phyloP scores from a whole-genome alignment of 1,140 invertebrate species.

The Pseudobourletiella spinata region DNA sequence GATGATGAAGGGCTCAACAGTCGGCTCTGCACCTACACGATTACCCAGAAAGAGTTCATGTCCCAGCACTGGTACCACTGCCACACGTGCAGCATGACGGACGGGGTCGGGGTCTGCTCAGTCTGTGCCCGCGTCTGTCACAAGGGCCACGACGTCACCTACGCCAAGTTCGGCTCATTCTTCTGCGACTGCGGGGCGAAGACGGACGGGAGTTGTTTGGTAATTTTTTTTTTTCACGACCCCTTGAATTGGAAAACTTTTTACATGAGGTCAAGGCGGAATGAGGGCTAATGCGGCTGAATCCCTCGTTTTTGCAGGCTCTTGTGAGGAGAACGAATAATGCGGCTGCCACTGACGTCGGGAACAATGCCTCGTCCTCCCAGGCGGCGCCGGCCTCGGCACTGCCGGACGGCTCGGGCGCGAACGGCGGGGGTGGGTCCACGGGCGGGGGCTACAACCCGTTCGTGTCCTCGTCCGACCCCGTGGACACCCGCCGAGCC shows the following conservation, averaged over 20 bases:
- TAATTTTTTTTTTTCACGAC: constrained; percentile 36
- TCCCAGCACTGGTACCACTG: constrained; percentile 66
- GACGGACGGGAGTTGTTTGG: constrained; percentile 66
- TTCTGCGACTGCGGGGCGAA: constrained; percentile 97
- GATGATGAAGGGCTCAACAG: constrained; percentile 90
- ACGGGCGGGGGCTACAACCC: not conserved
- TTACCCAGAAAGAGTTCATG: constrained; percentile 97
- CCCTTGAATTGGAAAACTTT: not conserved
- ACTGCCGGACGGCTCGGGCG: not conserved
- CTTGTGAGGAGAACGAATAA: constrained; percentile 26
- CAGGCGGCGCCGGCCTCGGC: not conserved
- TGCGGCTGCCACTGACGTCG: not conserved
- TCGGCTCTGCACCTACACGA: constrained; percentile 92
- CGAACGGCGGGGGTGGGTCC: not conserved
- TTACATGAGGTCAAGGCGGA: not conserved
- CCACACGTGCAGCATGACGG: constrained; percentile 62
- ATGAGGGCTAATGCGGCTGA: not conserved
- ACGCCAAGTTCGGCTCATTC: constrained; percentile 96
- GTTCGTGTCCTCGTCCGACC: not conserved
- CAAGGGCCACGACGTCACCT: constrained; percentile 90
- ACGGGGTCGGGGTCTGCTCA: constrained; percentile 93
- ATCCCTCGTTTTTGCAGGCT: too few relatives aligned
- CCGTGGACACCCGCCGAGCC: constrained; percentile 48
- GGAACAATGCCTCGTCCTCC: not conserved
- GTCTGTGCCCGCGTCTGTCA: constrained; percentile 96